Evolutionary conservation across 2,113 vertebrate genomes (phyloP), one percentile per base, ranked within the genome.

Genomic region (Amphiprion ocellaris): DNA sequence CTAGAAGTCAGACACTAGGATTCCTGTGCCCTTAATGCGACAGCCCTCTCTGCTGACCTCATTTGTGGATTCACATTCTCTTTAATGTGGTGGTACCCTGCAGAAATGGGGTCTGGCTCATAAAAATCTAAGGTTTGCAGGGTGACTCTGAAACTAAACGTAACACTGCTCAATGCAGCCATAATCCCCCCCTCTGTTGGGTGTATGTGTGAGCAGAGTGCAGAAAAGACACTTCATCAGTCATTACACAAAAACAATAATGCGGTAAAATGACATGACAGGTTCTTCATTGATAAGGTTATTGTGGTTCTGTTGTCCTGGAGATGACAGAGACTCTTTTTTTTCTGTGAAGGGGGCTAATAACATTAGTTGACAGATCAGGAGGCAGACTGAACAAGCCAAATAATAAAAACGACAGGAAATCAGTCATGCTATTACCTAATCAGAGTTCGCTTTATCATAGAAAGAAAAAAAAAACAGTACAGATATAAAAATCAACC

Each of bases 401-500:
- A 76, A 68, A 77, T 62, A 66, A 87, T 71, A 69, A 74, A 41
- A 83, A 67, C 15, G 41, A 69, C 64, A 75, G 59, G 82, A 85
- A 69, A 82, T 85, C 76, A 81, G 74, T 70, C 77, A 53, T 39
- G 62, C 65, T 77, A 83, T 90, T 87, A 89, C 76, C 80, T 84
- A 89, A 90, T 91, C 88, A 91, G 79, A 69, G 61, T 75, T 82
- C 59, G 76, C 46, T 87, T 87, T 84, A 87, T 78, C 84, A 74
- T 66, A 55, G 23, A 62, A 68, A 41, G 28, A 53, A 49, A 49
- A 8, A 68, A 58, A 61, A 23, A 15, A 60, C n/a, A 53, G 53
- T 28, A 24, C 23, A 5, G 41, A 56, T 72, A 53, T 65, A 59
- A 68, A 53, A 26, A 79, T 24, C 41, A 69, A 75, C 55, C 52